These are phyloP conservation scores for Rapana venosa DNA, from an alignment of 2,888 invertebrate species.

Conservation along the genomic window DNA sequence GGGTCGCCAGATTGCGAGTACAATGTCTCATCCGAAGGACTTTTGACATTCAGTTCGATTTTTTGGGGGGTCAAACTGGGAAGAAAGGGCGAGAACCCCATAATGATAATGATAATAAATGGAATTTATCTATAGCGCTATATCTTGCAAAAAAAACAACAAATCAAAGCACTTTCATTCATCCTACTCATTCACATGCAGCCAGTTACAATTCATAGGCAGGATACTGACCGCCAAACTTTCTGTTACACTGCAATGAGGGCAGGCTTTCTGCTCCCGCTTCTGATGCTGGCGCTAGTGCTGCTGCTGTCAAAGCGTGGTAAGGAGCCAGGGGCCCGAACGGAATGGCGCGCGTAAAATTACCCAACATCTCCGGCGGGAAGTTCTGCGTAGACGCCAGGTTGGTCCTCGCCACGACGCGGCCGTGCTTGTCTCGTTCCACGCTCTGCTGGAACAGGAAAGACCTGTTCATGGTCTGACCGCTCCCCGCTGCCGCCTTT, in stretches of 20 bases:
- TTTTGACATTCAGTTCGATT: too few species aligned
- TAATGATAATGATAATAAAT: too few species aligned
- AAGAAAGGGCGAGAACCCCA: too few species aligned
- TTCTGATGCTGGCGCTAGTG: not conserved
- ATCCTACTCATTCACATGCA: too few species aligned
- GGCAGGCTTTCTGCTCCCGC: not conserved
- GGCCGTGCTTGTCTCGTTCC: not conserved
- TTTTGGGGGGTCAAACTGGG: too few species aligned
- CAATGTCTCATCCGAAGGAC: too few species aligned
- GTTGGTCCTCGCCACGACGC: not conserved
- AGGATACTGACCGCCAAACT: not conserved
- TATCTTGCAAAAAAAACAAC: too few species aligned
- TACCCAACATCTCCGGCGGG: not conserved
- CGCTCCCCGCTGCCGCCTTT: not conserved
- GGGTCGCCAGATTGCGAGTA: too few species aligned
- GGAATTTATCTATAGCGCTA: too few species aligned
- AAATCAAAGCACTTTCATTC: too few species aligned
- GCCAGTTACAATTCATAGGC: too few species aligned
- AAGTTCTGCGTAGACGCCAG: not conserved
- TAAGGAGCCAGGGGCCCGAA: not conserved
- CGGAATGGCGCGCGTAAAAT: not conserved
- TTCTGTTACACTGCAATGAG: not conserved
- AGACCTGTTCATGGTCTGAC: not conserved
- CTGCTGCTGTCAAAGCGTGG: too few species aligned
- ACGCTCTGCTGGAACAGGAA: not conserved